Conservation (phyloP, 2,113 vertebrate genomes). For the Todiramphus saurophagus region DNA sequence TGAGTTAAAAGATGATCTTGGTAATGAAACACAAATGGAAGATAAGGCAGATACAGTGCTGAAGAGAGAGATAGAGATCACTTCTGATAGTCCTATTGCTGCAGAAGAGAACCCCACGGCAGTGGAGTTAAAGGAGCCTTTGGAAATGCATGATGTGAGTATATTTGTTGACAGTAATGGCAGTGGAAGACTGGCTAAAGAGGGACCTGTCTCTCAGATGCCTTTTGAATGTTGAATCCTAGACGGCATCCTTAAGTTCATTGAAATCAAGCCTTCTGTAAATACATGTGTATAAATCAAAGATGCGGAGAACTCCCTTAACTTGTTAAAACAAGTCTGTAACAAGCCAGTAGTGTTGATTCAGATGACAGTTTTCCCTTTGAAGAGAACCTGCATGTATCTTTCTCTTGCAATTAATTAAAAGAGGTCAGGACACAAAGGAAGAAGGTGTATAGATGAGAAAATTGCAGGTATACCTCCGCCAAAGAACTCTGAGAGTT, state of each 20-base stretch:
- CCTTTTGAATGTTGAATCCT: neutral
- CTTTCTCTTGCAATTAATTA: neutral
- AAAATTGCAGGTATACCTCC: neutral
- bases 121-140: conserved; percentile 10
- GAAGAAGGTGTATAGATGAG: neutral
- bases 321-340: neutral
- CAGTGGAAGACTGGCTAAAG: neutral
- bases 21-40: neutral
- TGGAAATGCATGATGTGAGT: conserved; percentile 62
- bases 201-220: neutral
- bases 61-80: conserved; percentile 1
- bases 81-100: neutral
- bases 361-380: conserved; percentile 27
- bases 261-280: conserved; percentile 23
- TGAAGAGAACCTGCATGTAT: neutral
- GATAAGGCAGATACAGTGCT: neutral
- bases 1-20: conserved; percentile 25
- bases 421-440: neutral
- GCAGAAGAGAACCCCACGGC: neutral
- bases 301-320: neutral
- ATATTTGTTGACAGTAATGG: neutral
- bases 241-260: conserved; percentile 24
- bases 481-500: neutral
- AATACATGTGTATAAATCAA: neutral
- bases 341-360: neutral